A percentile compares a stretch with the other conserved stretches of the same genome.
phyloP scores from a whole-genome alignment of 2,888 invertebrate genomes.

The Drosophila setosimentum region DNA sequence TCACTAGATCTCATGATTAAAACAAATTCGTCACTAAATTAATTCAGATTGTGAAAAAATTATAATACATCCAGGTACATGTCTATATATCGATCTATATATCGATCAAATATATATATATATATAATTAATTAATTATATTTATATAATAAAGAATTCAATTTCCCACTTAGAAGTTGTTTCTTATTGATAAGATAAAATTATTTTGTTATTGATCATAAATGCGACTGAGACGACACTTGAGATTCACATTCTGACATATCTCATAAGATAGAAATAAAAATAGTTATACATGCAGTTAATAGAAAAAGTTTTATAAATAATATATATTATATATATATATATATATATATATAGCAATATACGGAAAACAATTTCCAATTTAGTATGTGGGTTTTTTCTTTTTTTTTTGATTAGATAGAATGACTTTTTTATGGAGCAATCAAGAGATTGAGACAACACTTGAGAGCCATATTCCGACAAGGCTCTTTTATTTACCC shows the following conservation, averaged over 20 bases:
- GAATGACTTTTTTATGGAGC: conserved; percentile 4
- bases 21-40: neutral
- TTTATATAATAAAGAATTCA: neutral
- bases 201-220: neutral
- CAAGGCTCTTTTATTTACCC: neutral
- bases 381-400: neutral
- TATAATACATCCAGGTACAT: neutral
- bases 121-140: neutral
- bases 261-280: neutral
- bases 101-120: neutral
- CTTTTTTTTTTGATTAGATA: conserved; percentile 43
- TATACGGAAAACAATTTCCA: neutral
- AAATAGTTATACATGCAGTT: neutral
- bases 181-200: conserved; percentile 43
- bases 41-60: neutral
- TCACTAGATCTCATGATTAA: neutral
- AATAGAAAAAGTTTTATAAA: conserved; percentile 1
- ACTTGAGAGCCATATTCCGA: conserved; percentile 24
- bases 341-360: conserved; percentile 8
- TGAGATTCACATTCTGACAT: conserved; percentile 10
- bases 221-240: conserved; percentile 18
- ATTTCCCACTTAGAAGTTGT: conserved; percentile 8
- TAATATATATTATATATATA: conserved; percentile 7
- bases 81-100: neutral
- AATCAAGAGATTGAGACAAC: neutral